These are phyloP conservation scores for Tragelaphus oryx DNA, from an alignment of 2,797 vertebrate genomes.

Conservation along the genomic window DNA sequence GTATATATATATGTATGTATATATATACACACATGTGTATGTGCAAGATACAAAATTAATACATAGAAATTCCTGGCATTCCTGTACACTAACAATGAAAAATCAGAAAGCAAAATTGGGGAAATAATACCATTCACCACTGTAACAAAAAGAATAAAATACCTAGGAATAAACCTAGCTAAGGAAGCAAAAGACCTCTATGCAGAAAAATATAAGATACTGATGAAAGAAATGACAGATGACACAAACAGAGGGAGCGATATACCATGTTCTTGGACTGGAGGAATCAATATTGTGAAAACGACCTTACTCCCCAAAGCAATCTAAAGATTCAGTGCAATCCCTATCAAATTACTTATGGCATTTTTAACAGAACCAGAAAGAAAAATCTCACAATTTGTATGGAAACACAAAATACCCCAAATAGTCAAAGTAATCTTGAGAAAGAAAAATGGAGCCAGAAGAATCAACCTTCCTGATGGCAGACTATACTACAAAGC, in stretches of 20 bases:
- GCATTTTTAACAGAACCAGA: background rate
- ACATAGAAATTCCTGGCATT: background rate
- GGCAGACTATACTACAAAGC: background rate
- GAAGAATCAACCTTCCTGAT: background rate
- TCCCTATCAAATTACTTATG: background rate
- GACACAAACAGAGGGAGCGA: background rate
- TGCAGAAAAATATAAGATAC: background rate
- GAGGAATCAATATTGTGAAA: background rate
- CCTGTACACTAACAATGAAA: background rate
- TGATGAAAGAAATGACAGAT: background rate
- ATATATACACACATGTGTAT: accelerated
- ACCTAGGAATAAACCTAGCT: background rate
- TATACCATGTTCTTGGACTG: background rate
- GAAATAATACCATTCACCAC: background rate
- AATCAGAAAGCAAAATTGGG: background rate
- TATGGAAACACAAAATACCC: background rate
- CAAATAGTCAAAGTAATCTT: background rate
- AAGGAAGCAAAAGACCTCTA: background rate
- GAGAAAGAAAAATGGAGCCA: background rate
- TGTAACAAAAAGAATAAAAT: background rate
- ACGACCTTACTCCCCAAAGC: background rate
- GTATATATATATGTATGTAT: background rate
- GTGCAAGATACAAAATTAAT: background rate
- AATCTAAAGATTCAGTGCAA: background rate
- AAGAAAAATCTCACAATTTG: background rate